phyloP scores from a whole-genome alignment of 2,113 vertebrate species.

The Calidris pygmaea region DNA sequence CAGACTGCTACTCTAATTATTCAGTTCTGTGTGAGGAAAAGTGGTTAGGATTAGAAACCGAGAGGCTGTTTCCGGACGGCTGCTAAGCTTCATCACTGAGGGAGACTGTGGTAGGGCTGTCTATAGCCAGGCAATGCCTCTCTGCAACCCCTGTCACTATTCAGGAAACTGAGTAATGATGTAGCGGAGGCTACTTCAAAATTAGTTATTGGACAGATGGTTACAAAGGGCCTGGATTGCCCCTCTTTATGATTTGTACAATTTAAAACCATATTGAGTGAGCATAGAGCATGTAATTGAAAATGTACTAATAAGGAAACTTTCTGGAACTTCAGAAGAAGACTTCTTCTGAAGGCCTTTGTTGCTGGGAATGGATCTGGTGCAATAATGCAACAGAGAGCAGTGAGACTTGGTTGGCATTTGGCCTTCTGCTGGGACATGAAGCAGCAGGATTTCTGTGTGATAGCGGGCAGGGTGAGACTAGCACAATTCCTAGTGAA shows the following conservation, averaged over 20 bases:
- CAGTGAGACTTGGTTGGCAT: background rate
- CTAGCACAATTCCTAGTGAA: background rate
- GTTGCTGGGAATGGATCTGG: background rate
- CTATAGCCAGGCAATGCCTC: background rate
- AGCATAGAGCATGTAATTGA: background rate
- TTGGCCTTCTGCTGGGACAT: background rate
- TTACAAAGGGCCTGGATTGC: background rate
- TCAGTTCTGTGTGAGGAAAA: background rate
- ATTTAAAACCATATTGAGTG: background rate
- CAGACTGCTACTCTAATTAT: background rate
- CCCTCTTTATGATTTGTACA: background rate
- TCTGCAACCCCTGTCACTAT: background rate
- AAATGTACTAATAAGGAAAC: background rate
- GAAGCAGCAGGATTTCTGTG: conserved; percentile 4
- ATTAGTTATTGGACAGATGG: background rate
- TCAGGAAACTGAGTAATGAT: background rate
- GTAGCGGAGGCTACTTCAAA: background rate
- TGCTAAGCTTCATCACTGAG: background rate
- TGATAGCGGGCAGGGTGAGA: background rate
- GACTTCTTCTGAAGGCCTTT: background rate
- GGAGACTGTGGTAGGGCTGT: background rate
- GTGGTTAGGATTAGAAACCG: background rate
- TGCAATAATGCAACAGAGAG: background rate
- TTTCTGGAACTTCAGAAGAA: background rate
- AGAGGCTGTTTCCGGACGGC: background rate